Evolutionary conservation across 2,797 vertebrate species (phyloP).

Genomic region (Crocodylus rhombifer): DNA sequence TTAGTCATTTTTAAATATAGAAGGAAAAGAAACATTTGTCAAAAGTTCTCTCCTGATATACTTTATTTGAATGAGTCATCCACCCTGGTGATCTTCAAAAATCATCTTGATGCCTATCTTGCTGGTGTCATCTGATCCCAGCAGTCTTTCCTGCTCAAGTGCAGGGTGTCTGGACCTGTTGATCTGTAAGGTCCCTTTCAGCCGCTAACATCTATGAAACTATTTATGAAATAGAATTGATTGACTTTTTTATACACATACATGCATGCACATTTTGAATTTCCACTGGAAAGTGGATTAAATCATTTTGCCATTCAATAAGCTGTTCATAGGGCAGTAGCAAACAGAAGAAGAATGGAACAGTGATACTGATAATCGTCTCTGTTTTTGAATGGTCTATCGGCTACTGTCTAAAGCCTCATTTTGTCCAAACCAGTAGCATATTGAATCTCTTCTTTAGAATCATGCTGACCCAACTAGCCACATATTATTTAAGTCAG

Average conservation of each 20-base stretch:
- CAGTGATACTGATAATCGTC: neutral
- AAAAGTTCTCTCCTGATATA: neutral
- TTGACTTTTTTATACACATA: no score
- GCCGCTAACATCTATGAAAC: no score
- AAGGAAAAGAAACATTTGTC: neutral
- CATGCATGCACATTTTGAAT: neutral
- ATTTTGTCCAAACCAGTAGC: neutral
- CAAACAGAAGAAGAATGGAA: neutral
- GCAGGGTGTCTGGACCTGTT: no score
- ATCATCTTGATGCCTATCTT: no score
- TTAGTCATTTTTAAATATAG: neutral
- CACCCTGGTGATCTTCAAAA: no score
- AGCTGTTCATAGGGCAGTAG: neutral
- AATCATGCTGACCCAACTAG: neutral
- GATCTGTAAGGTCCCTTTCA: no score
- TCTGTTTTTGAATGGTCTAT: neutral
- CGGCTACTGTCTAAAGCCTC: neutral
- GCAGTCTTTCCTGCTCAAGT: no score
- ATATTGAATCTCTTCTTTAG: neutral
- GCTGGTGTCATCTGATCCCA: no score
- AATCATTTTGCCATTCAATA: neutral
- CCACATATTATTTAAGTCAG: accelerated
- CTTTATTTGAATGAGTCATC: neutral
- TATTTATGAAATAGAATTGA: no score
- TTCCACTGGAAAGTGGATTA: neutral